Conservation (phyloP, 2,888 invertebrate species). For the Rhopalosiphum nymphaeae region DNA sequence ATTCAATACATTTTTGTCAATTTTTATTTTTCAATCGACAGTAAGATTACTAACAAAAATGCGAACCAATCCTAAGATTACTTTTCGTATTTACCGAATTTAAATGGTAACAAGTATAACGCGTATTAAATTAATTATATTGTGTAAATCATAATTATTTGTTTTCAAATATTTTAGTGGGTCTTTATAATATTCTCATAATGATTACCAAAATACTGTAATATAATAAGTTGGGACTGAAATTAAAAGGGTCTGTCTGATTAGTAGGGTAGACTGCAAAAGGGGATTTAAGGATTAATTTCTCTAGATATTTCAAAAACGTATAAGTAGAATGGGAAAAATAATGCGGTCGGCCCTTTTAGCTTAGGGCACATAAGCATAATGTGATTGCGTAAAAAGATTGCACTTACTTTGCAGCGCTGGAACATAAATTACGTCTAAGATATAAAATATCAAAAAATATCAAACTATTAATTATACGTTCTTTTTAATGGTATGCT, state of each 20-base stretch:
- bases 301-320: conserved; percentile 32
- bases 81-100: neutral
- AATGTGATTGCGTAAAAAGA: conserved; percentile 41
- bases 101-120: neutral
- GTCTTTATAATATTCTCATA: neutral
- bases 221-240: neutral
- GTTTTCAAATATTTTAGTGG: neutral
- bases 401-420: neutral
- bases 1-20: neutral
- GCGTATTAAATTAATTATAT: neutral
- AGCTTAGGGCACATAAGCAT: conserved; percentile 21
- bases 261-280: conserved; percentile 29
- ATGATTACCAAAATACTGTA: neutral
- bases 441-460: neutral
- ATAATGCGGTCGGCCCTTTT: conserved; percentile 19
- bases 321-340: conserved; percentile 29
- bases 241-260: conserved; percentile 50
- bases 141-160: neutral
- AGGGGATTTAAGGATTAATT: conserved; percentile 41
- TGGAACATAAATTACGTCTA: neutral
- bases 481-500: neutral
- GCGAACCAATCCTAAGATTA: neutral
- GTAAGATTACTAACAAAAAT: neutral
- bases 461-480: neutral
- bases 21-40: neutral